Base-by-base conservation (phyloP, 2,113 vertebrate genomes). In the Apaloderma vittatum region DNA sequence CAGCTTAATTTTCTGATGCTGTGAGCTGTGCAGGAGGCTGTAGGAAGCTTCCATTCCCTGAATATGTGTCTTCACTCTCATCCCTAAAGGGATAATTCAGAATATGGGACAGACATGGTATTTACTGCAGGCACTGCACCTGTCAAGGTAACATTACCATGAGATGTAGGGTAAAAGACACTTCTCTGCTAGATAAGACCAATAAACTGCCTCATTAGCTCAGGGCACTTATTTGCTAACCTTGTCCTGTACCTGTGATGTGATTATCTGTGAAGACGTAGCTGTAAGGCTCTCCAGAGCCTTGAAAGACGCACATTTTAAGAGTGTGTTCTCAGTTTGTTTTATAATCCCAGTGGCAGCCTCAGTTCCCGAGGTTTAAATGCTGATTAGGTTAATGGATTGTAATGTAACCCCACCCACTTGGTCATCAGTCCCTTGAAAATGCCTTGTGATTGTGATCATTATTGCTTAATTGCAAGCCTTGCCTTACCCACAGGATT, bases 381-480 rank as follows among this genome's bases (percentile, higher is more conserved):
- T 72, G 80, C 62, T 72, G 88, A 68, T 93, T 45, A 82, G 75
- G 80, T 88, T 66, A 62, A 34, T 82, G 90, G 84, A 45, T 85
- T 71, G 63, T 92, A 94, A 71, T 48, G 59, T 84, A 78, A 92
- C 75, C 61, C 86, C 90, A 81, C 82, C 82, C 93, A 81, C 63
- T 22, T 48, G 85, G 74, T 74, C 72, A 32, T 77, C 85, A 48
- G 82, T 62, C 66, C 58, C 77, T 95, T 68, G 52, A 68, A 92
- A 68, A 68, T 45, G 48, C 71, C 66, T 49, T 4, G 14, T 58
- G 78, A 76, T 40, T 90, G 40, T 34, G 59, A 72, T 86, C 54
- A 5, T 82, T 92, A 22, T 12, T 91, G 89, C 76, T 74, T 78
- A 89, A 82, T 86, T 92, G 59, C 79, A 40, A 90, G 49, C 65